Evolutionary conservation across 2,113 vertebrate genomes (phyloP), one percentile per base, ranked within the genome.

Genomic region (Thunnus maccoyii): DNA sequence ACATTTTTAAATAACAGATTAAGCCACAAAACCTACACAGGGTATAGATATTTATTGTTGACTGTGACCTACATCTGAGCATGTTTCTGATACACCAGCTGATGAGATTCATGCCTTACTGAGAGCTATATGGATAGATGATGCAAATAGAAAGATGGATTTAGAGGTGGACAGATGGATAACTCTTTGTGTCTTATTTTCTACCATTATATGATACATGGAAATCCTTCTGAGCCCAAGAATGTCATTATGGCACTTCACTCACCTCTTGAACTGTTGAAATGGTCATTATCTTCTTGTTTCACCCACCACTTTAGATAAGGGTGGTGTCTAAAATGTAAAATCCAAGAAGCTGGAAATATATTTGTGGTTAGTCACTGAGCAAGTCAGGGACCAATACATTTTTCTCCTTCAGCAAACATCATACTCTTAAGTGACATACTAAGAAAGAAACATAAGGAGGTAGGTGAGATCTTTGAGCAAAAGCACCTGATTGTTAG

Each of bases 1-100:
- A 44, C 67, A 30, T 72, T 77, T 62, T 57, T 4, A 15, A 55
- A 46, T n/a, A 14, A 63, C 32, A 76, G 69, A 85, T 83, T 66
- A 70, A 70, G 18, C 6, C 22, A 61, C 46, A 65, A 73, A 16
- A 73, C 61, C 13, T 25, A 55, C 0, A 0, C 12, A 2, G 44
- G 27, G 46, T 36, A 20, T 32, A 67, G 55, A 27, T 78, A 41
- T 63, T 58, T 52, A 20, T 61, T 61, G 70, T 61, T 69, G 63
- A 48, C 57, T 4, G 17, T 56, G 61, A n/a, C 64, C 76, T 72
- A 67, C 51, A 76, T 84, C 46, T 79, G 62, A 44, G 15, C 44
- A 10, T 25, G 16, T 78, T 55, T 64, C 30, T 66, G 12, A 60
- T 56, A 12, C 41, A 25, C 11, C 27, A 30, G 51, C 48, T 64